Percentiles rank a stretch among this genome's conserved stretches.
These are phyloP conservation scores for Myotis brandtii DNA, from an alignment of 2,113 vertebrate genomes.

Conservation along the genomic window DNA sequence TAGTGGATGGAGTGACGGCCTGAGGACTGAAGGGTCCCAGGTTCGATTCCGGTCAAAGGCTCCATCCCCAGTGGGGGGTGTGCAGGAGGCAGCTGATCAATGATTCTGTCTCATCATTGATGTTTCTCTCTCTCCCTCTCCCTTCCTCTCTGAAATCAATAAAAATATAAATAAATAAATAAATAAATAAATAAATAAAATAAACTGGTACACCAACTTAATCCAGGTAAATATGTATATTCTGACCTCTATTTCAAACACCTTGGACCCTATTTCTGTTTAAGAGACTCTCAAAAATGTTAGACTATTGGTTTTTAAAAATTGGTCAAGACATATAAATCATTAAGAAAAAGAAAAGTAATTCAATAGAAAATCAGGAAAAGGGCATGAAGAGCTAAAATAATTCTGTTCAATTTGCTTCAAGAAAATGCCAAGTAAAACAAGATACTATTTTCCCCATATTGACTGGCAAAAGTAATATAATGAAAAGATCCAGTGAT, in stretches of 20 bases:
- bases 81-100: too few species aligned
- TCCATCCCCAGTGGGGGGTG: too few species aligned
- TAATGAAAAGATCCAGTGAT: background rate
- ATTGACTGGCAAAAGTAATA: background rate
- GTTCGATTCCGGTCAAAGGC: too few species aligned
- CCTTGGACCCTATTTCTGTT: background rate
- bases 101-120: too few species aligned
- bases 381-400: background rate
- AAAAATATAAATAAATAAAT: too few species aligned
- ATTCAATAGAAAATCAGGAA: background rate
- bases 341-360: constrained; percentile 36
- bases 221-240: background rate
- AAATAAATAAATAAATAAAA: too few species aligned
- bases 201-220: background rate
- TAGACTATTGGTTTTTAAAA: constrained; percentile 34
- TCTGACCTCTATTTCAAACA: constrained; percentile 10
- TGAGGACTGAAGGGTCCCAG: too few species aligned
- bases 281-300: background rate
- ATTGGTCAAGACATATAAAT: constrained; percentile 11
- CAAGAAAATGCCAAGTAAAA: constrained; percentile 41
- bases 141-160: too few species aligned
- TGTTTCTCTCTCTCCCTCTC: too few species aligned
- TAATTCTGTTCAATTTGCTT: constrained; percentile 27
- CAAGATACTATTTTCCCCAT: background rate
- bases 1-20: too few species aligned